Conservation (phyloP, 1,140 invertebrate genomes). For the Tribolium castaneum region DNA sequence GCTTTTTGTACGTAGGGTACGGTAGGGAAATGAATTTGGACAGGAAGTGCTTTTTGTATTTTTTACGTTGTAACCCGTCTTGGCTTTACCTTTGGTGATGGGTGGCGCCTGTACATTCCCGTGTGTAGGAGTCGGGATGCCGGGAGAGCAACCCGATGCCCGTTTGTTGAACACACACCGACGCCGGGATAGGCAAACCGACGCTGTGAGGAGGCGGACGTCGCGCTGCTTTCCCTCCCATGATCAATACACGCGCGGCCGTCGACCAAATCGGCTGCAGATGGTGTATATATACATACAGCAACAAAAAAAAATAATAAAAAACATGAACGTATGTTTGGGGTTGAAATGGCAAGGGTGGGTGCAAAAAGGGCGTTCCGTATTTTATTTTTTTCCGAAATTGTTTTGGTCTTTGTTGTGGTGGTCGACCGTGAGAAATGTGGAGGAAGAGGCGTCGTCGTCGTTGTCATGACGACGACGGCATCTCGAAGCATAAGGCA, state of each 20-base stretch:
- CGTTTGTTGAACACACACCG: background rate
- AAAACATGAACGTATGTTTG: background rate
- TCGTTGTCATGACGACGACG: slow-evolving; percentile 15
- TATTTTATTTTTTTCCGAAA: background rate
- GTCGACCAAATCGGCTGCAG: slow-evolving; percentile 29
- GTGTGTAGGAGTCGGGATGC: slow-evolving; percentile 7
- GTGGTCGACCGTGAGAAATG: background rate
- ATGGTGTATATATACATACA: slow-evolving; percentile 15
- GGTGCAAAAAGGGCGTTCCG: background rate
- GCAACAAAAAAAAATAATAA: background rate
- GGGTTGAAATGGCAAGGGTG: background rate
- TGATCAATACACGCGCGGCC: slow-evolving; percentile 34
- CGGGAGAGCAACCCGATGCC: background rate
- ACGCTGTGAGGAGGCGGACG: slow-evolving; percentile 29
- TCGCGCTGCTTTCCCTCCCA: slow-evolving; percentile 28
- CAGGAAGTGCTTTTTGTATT: no score
- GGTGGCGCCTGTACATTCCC: slow-evolving; percentile 31
- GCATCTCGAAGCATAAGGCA: slow-evolving; percentile 12
- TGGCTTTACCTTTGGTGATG: background rate
- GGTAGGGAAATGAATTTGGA: background rate
- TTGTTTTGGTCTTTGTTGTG: slow-evolving; percentile 5
- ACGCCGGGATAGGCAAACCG: slow-evolving; percentile 30
- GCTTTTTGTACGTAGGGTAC: background rate
- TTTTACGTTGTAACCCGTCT: background rate
- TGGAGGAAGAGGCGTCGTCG: background rate